These are phyloP conservation scores for Ganaspis brasiliensis DNA, from an alignment of 2,888 invertebrate genomes.

Conservation along the genomic window DNA sequence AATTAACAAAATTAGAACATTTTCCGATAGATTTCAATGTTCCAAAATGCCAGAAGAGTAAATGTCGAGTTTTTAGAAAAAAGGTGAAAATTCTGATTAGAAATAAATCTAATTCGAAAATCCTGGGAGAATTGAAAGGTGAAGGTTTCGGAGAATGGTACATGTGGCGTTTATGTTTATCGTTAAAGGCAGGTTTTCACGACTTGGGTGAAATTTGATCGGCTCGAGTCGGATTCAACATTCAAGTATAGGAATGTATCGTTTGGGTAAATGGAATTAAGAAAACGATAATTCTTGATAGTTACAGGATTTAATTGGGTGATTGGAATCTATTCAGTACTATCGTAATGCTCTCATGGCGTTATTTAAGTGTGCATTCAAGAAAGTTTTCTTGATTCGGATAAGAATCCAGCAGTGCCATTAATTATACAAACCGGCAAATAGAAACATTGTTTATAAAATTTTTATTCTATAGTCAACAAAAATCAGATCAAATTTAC, in stretches of 20 bases:
- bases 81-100: too few species aligned
- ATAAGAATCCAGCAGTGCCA: neutral
- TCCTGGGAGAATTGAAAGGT: neutral
- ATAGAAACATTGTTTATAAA: neutral
- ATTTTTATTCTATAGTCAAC: too few species aligned
- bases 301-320: conserved; percentile 19
- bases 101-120: neutral
- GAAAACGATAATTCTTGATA: conserved; percentile 29
- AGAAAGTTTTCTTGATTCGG: neutral
- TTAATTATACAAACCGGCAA: neutral
- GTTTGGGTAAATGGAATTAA: conserved; percentile 9
- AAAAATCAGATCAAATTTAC: too few species aligned
- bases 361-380: conserved; percentile 23
- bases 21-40: too few species aligned
- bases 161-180: neutral
- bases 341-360: neutral
- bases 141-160: neutral
- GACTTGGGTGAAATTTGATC: neutral
- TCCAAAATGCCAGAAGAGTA: too few species aligned
- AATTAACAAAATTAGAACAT: too few species aligned
- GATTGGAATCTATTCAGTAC: conserved; percentile 20
- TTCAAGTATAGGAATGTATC: neutral
- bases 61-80: too few species aligned
- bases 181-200: neutral
- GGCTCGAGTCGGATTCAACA: neutral